These are phyloP conservation scores for Ostrea edulis DNA, from an alignment of 1,140 invertebrate genomes.

Conservation along the genomic window DNA sequence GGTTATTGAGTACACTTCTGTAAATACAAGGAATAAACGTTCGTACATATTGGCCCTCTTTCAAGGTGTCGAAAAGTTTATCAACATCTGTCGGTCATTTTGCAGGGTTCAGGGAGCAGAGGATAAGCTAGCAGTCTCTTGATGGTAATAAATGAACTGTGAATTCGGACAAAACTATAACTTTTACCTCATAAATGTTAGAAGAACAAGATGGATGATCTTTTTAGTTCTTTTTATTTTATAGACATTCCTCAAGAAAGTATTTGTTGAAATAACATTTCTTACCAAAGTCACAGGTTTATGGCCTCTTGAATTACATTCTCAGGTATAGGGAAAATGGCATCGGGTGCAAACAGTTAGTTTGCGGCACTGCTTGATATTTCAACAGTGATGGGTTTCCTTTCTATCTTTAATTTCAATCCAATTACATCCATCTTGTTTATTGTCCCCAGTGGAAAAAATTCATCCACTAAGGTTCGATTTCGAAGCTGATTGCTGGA, in stretches of 20 bases:
- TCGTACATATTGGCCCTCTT: slow-evolving; percentile 21
- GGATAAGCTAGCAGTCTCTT: background rate
- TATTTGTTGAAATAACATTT: slow-evolving; percentile 26
- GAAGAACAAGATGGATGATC: slow-evolving; percentile 37
- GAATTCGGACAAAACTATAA: slow-evolving; percentile 37
- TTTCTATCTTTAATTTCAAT: slow-evolving; percentile 6
- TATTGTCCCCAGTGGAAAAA: background rate
- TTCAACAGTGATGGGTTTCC: background rate
- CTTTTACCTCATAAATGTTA: slow-evolving; percentile 34
- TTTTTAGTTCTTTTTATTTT: slow-evolving; percentile 8
- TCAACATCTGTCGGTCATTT: slow-evolving; percentile 28
- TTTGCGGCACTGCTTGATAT: background rate
- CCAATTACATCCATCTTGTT: background rate
- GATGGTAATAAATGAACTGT: slow-evolving; percentile 37
- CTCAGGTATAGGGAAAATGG: background rate
- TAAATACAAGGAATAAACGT: slow-evolving; percentile 3
- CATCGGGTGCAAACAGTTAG: background rate
- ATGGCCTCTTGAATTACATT: slow-evolving; percentile 27
- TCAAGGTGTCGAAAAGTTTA: slow-evolving; percentile 17
- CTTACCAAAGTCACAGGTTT: background rate
- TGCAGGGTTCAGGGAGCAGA: background rate
- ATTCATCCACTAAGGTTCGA: background rate
- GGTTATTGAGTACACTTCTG: slow-evolving; percentile 23
- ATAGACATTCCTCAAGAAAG: background rate
- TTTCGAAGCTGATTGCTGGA: background rate